A percentile compares a stretch with the other conserved stretches of the same genome.
These are phyloP conservation scores for Archips xylosteana DNA, from an alignment of 2,888 invertebrate genomes.

Conservation along the genomic window DNA sequence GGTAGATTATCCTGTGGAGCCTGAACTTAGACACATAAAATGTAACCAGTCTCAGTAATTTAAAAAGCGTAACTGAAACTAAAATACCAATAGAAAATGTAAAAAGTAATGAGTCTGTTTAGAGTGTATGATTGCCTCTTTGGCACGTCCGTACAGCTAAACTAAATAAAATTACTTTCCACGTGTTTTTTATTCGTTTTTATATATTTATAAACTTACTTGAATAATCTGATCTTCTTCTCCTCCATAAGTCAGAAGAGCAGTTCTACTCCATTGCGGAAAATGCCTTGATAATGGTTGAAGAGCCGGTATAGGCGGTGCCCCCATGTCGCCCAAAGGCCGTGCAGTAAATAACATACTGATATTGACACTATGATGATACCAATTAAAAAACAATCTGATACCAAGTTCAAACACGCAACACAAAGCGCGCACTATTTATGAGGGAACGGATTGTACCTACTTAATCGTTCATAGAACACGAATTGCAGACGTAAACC, in stretches of 20 bases:
- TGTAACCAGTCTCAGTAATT: no score
- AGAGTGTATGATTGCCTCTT: no score
- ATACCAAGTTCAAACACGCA: background rate
- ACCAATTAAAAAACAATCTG: conserved; percentile 17
- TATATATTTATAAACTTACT: conserved; percentile 30
- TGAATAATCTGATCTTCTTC: conserved; percentile 54
- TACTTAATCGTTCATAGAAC: conserved; percentile 16
- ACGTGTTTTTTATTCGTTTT: no score
- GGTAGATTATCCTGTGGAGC: no score
- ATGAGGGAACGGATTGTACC: conserved; percentile 23
- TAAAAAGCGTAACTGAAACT: no score
- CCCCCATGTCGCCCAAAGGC: conserved; percentile 61
- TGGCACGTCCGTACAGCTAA: no score
- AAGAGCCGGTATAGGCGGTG: conserved; percentile 55
- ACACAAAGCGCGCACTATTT: conserved; percentile 37
- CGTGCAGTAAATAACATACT: conserved; percentile 60
- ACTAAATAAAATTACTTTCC: no score
- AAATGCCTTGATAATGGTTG: conserved; percentile 61
- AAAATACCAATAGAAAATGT: no score
- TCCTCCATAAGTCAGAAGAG: conserved; percentile 61
- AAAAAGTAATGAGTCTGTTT: no score
- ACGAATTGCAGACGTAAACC: background rate
- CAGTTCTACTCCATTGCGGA: conserved; percentile 74
- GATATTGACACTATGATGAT: conserved; percentile 4
- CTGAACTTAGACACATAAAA: no score